Evolutionary conservation across 35 echinoderm and acorn worm genomes (phyloP).

Genomic region (Apostichopus parvimensis): DNA sequence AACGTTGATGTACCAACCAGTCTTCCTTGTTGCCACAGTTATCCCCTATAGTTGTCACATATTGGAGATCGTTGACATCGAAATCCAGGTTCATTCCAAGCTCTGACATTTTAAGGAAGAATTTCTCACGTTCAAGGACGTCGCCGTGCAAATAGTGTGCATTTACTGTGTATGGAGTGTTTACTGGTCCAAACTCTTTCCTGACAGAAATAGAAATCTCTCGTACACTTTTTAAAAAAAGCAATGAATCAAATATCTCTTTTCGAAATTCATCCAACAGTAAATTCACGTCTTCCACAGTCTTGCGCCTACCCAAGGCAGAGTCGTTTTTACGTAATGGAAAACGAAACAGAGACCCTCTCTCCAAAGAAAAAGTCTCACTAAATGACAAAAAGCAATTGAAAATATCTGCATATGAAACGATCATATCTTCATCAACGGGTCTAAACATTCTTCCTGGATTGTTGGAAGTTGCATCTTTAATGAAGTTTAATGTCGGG

Average conservation of each 20-base stretch:
- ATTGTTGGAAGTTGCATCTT: constrained; percentile 29
- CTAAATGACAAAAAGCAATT: constrained; percentile 55
- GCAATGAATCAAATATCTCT: constrained; percentile 41
- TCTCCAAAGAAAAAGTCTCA: constrained; percentile 2
- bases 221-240: constrained; percentile 41
- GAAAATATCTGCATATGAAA: constrained; percentile 61
- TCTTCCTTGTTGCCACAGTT: not conserved
- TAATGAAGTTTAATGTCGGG: constrained; percentile 67
- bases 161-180: constrained; percentile 13
- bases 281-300: not conserved
- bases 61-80: not conserved
- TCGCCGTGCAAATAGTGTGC: not conserved
- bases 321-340: constrained; percentile 49
- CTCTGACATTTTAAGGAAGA: constrained; percentile 7
- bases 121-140: not conserved
- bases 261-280: not conserved
- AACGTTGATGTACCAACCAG: constrained; percentile 38
- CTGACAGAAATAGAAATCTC: not conserved
- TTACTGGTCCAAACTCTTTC: not conserved
- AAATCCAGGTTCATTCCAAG: not conserved
- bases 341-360: constrained; percentile 79
- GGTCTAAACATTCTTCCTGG: constrained; percentile 63
- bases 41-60: not conserved
- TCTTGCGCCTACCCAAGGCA: constrained; percentile 2
- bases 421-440: constrained; percentile 3